Evolutionary conservation across 2,113 vertebrate species (phyloP).

Genomic region (Oryctolagus cuniculus): mOryCun1.1 NC_091436.1:25492501-25493000

Average conservation of each 20-base stretch:
- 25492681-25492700: not conserved
- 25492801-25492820: not conserved
- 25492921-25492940: not conserved
- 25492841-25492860: not conserved
- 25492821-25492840: not conserved
- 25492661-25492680: conserved; percentile 36
- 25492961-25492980: not conserved
- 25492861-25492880: not conserved
- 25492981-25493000: not conserved
- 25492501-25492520: not conserved
- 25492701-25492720: not conserved
- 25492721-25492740: conserved; percentile 10
- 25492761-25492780: not conserved
- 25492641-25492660: conserved; percentile 21
- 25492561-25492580: not conserved
- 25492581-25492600: conserved; percentile 30
- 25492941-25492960: not conserved
- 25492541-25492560: not conserved
- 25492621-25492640: conserved; percentile 61
- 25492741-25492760: conserved; percentile 19
- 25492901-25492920: not conserved
- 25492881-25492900: not conserved
- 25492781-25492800: not conserved
- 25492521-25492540: not conserved
- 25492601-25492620: not conserved